Base-by-base conservation (phyloP, 2,888 invertebrate species). In the Synergus laeviventris region DNA sequence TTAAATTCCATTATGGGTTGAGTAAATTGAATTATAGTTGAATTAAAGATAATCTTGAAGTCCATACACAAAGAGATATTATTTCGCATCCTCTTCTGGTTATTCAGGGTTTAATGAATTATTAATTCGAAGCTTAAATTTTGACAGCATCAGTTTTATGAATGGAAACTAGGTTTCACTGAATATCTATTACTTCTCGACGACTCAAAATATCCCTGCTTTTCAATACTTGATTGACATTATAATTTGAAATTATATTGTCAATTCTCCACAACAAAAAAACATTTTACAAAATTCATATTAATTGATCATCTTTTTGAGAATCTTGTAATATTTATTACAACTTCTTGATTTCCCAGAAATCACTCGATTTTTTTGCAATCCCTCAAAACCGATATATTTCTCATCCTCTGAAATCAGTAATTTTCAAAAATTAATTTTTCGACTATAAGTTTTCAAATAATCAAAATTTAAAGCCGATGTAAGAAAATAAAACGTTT, bases 141-240 rank as follows among this genome's bases (percentile, higher is more conserved):
- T 49, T 54, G 14, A 5, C n/a, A n/a, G n/a, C 3, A 14, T 12
- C 18, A 9, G 18, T 54, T 54, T 21, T 18, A 36, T 70, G 49
- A 70, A 70, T 49, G 49, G n/a, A n/a, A 31, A 49, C 16, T 49
- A 31, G 49, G 31, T 31, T 70, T 70, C 31, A 70, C 36, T 54
- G 49, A 36, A 54, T 18, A 54, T 3, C 31, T 70, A 18, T 31
- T 36, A 18, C 11, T 70, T 70, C 31, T 12, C 5, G 9, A 4
- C n/a, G 11, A 31, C 8, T 31, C 45, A 70, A 18, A 54, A 54
- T 70, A 70, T 49, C 42, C 16, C 1, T 42, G 21, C 16, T 45
- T 24, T 42, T 38, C 21, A 64, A 14, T 64, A 64, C 7, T 64
- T 16, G n/a, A 24, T 2, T 7, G 14, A 64, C 14, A n/a, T n/a